Evolutionary conservation across 2,888 invertebrate species (phyloP), one percentile per base, ranked within the genome.

Genomic region (Griposia aprilina): DNA sequence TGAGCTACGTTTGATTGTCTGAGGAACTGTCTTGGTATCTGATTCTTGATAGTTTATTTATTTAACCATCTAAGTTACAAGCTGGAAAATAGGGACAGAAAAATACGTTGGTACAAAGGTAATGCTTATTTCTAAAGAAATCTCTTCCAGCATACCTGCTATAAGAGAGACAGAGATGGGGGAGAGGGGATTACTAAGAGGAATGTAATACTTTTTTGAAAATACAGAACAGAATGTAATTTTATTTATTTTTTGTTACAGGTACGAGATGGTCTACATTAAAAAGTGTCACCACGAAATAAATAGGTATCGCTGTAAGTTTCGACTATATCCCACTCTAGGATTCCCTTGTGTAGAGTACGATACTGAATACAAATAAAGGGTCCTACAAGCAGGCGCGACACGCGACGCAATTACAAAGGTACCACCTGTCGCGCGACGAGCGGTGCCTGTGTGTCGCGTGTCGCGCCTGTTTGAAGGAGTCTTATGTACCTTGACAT

Each of bases 241-340:
- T 48, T 11, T 4, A 20, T 50, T 41, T 48, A 8, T 65, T 63
- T 0, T 59, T 60, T 79, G 82, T 79, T 79, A 1, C 79, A 82
- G 79, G 79, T 26, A 57, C 6, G 2, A 80, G 36, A 23, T 1
- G 17, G 13, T 36, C 45, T 15, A 23, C n/a, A 10, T 36, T 60
- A 6, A 20, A 20, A 13, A 23, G 17, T 48, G 41, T n/a, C 17
- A 55, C 26, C 10, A 65, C n/a, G n/a, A 65, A 55, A 41, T 65
- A n/a, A 41, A 41, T n/a, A 65, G 8, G 15, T 62, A 36, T 26
- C 11, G 30, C 41, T 30, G 62, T 72, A 57, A 50, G 55, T 73
- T 73, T 63, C 50, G 0, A 26, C 26, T n/a, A 6, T 59, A n/a
- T 52, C 10, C 50, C 1, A 15, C 13, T 15, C 11, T 13, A 13